Evolutionary conservation across 1,140 invertebrate genomes (phyloP), one percentile per base, ranked within the genome.

Genomic region (Pseudomyrmex sp.): DNA sequence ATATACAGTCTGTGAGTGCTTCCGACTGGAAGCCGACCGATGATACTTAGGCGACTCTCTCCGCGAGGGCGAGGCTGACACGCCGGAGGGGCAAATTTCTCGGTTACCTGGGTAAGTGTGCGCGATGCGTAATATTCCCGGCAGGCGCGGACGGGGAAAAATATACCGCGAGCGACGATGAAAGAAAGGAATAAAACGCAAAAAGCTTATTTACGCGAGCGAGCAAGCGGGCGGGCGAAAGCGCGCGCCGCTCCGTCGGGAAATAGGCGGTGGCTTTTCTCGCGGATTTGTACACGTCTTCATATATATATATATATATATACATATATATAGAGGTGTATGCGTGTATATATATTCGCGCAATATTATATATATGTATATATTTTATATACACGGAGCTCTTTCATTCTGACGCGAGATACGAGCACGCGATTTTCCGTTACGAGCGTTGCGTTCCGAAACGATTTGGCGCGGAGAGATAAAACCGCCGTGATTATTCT

Each of bases 161-260:
- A 86, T 89, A 88, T 88, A 83, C 73, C 83, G 68, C 86, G 77
- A 59, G 79, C 68, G 79, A 83, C 73, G 84, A 84, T 26, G 82
- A 54, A 80, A 82, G 85, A 77, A 80, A 83, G 76, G 66, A 89
- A 89, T 83, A 87, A 89, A 89, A 89, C 79, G 82, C 48, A 62
- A 79, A 72, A 72, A 83, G 85, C 88, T 89, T 89, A 89, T 89
- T 89, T 87, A 86, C 88, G 82, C 82, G 88, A 69, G 62, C 65
- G 62, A 26, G 54, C 26, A 72, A n/a, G 23, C 66, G 52, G 35
- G 35, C 35, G 26, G 35, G 35, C 35, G 35, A 35, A 35, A 35
- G 35, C 52, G 26, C 35, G 46, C 66, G 77, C 65, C 66, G 83
- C 66, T 88, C 76, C 82, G 20, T 75, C 69, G 85, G 85, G 86